Evolutionary conservation across 2,797 vertebrate species (phyloP).

Genomic region (Molothrus ater): DNA sequence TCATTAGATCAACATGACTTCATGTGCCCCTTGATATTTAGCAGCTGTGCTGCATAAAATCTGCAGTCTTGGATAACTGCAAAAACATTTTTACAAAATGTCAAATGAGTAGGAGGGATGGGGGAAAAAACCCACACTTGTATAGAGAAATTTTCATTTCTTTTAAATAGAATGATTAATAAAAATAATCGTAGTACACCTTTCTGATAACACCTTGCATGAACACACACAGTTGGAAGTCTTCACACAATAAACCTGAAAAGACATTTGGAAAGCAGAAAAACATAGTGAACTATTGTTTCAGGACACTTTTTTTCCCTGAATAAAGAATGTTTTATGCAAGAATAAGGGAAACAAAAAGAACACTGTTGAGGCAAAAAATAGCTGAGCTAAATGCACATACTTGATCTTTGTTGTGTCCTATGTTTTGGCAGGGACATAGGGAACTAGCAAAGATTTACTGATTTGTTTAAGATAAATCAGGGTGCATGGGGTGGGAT

Average conservation of each 20-base stretch:
- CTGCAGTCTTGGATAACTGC: background rate
- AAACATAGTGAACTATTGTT: background rate
- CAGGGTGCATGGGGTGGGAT: background rate
- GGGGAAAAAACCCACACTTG: accelerated
- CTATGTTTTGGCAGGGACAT: background rate
- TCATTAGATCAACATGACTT: background rate
- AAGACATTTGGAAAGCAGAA: background rate
- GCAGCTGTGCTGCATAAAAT: background rate
- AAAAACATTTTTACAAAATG: background rate
- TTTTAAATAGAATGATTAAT: background rate
- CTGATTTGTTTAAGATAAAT: background rate
- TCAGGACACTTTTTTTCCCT: background rate
- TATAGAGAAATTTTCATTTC: background rate
- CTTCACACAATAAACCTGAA: background rate
- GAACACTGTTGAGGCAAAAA: background rate
- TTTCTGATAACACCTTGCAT: background rate
- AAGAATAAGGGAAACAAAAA: background rate
- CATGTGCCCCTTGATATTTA: background rate
- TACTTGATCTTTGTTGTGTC: background rate
- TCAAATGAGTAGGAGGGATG: background rate
- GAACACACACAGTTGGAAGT: background rate
- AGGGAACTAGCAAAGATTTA: background rate
- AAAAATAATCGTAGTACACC: background rate
- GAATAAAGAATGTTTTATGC: background rate
- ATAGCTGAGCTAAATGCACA: background rate